These are phyloP conservation scores for Acanthornis magna DNA, from an alignment of 2,797 vertebrate genomes.

Conservation along the genomic window DNA sequence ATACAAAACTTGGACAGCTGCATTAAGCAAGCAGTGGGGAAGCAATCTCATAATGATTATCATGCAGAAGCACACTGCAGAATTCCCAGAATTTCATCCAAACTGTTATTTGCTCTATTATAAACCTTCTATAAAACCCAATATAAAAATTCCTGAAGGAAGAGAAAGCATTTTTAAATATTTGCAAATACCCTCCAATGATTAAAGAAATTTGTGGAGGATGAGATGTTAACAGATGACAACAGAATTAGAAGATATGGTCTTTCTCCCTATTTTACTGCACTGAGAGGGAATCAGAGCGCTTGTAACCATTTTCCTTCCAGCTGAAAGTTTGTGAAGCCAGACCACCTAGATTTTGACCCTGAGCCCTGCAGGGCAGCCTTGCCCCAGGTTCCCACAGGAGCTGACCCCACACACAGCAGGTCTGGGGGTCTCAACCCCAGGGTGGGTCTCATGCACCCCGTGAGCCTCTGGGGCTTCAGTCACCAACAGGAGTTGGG, in stretches of 20 bases:
- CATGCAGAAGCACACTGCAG: conserved; percentile 54
- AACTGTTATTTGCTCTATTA: conserved; percentile 77
- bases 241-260: not conserved
- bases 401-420: not conserved
- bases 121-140: conserved; percentile 75
- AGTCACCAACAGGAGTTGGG: not conserved
- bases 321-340: not conserved
- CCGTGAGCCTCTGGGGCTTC: not conserved
- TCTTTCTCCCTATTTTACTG: not conserved
- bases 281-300: not conserved
- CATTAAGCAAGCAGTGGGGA: conserved; percentile 77
- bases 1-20: conserved; percentile 74
- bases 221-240: conserved; percentile 25
- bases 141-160: conserved; percentile 77
- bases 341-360: not conserved
- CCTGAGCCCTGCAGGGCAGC: not conserved
- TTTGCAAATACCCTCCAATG: conserved; percentile 69
- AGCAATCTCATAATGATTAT: conserved; percentile 74
- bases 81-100: conserved; percentile 79
- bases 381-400: not conserved
- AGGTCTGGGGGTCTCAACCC: not conserved
- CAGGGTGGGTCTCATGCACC: fast-evolving
- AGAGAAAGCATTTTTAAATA: conserved; percentile 69
- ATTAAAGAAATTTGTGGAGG: conserved; percentile 67
- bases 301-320: not conserved